Percentiles rank a stretch among this genome's conserved stretches.
Evolutionary conservation across 2,113 vertebrate genomes (phyloP).

Genomic region (Myotis brandtii): DNA sequence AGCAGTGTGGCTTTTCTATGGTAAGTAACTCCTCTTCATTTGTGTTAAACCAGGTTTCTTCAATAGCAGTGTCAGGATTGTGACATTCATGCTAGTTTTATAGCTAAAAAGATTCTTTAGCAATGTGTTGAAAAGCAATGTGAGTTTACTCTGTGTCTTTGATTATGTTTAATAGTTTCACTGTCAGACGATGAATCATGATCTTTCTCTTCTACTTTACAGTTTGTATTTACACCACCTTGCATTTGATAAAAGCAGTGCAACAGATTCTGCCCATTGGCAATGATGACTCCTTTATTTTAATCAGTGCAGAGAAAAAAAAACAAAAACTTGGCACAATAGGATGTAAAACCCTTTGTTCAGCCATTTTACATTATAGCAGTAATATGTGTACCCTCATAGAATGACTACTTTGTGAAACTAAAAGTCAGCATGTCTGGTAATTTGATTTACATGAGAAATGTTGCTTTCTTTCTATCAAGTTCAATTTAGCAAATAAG

Average conservation of each 20-base stretch:
- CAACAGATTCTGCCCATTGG: conserved; percentile 37
- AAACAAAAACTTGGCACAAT: conserved; percentile 20
- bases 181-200: conserved; percentile 78
- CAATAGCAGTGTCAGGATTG: conserved; percentile 57
- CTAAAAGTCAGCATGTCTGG: conserved; percentile 10
- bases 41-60: conserved; percentile 66
- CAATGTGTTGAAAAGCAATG: conserved; percentile 57
- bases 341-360: conserved; percentile 54
- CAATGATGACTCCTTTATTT: conserved; percentile 68
- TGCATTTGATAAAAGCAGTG: conserved; percentile 67
- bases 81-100: conserved; percentile 43
- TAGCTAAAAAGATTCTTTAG: conserved; percentile 65
- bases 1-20: conserved; percentile 69
- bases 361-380: background rate
- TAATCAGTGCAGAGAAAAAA: conserved; percentile 65
- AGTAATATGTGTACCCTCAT: background rate
- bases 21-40: conserved; percentile 81
- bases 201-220: conserved; percentile 76
- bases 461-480: conserved; percentile 39
- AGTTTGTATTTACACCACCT: conserved; percentile 79
- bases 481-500: conserved; percentile 50
- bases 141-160: conserved; percentile 71
- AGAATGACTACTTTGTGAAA: background rate
- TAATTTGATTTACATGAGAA: conserved; percentile 54
- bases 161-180: conserved; percentile 75